Percentiles rank a stretch among this genome's conserved stretches.
Evolutionary conservation across 1,140 invertebrate genomes (phyloP).

Genomic region (Carcinoscorpius rotundicauda): DNA sequence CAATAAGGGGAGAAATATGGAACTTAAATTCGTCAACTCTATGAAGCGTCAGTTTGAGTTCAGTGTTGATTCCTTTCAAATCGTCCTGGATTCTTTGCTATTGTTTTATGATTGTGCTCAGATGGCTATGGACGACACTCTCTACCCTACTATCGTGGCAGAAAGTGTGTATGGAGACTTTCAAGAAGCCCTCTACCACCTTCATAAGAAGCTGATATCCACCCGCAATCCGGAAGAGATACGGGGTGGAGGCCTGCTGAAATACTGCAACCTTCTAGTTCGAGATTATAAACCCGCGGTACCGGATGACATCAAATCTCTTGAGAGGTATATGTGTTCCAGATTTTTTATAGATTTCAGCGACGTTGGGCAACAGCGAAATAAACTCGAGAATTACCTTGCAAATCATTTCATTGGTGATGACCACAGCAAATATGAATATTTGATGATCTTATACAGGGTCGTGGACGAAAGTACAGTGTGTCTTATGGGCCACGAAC

Average conservation of each 20-base stretch:
- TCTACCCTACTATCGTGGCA: conserved; percentile 92
- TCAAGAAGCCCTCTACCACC: conserved; percentile 80
- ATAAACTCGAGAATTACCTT: conserved; percentile 87
- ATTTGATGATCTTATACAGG: conserved; percentile 80
- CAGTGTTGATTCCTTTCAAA: conserved; percentile 98
- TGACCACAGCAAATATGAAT: conserved; percentile 86
- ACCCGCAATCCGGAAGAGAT: conserved; percentile 97
- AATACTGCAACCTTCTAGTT: conserved; percentile 94
- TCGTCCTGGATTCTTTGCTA: conserved; percentile 87
- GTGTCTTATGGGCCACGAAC: conserved; percentile 96
- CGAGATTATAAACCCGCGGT: conserved; percentile 78
- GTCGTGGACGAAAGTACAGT: conserved; percentile 96
- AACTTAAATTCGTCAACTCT: conserved; percentile 96
- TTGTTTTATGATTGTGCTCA: conserved; percentile 88
- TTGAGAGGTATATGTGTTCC: conserved; percentile 99
- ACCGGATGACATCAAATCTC: conserved; percentile 69
- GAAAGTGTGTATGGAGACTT: conserved; percentile 98
- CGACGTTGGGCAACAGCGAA: conserved; percentile 78
- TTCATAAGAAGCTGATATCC: conserved; percentile 84
- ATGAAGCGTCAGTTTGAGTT: conserved; percentile 99
- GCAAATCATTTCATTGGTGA: conserved; percentile 93
- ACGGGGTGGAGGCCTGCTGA: conserved; percentile 94
- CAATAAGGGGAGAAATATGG: conserved; percentile 64
- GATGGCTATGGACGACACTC: conserved; percentile 75
- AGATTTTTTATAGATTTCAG: conserved; percentile 99